These are phyloP conservation scores for Sapayoa aenigma DNA, from an alignment of 2,113 vertebrate genomes.

Conservation along the genomic window DNA sequence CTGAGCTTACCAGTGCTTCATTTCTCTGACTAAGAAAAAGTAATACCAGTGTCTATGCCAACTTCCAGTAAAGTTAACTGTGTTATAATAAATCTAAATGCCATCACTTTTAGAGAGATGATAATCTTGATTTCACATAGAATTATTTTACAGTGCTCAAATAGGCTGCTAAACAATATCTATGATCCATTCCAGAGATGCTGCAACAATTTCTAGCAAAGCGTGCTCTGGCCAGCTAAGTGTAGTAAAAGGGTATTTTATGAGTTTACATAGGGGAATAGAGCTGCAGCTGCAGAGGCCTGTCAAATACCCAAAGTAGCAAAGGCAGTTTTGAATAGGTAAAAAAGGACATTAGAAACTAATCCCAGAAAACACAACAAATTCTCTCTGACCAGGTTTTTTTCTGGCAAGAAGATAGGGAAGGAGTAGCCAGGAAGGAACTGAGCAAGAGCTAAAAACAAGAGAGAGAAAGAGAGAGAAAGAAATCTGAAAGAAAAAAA, in stretches of 20 bases:
- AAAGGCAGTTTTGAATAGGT: not conserved
- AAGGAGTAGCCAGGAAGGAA: conserved; percentile 1
- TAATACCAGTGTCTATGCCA: not conserved
- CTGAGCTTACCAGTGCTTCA: not conserved
- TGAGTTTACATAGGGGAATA: not conserved
- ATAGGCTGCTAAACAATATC: not conserved
- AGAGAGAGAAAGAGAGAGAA: not conserved
- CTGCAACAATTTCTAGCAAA: not conserved
- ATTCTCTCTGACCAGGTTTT: not conserved
- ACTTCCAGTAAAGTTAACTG: not conserved
- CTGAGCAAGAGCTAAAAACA: not conserved
- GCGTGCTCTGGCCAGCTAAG: not conserved
- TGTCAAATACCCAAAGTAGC: not conserved
- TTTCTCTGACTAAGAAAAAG: not conserved
- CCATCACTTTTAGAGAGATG: not conserved
- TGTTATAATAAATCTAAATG: not conserved
- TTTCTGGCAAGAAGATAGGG: not conserved
- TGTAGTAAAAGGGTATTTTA: not conserved
- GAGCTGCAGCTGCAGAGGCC: not conserved
- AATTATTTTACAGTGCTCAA: not conserved
- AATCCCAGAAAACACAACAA: not conserved
- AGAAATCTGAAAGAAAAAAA: not conserved
- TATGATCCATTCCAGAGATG: not conserved
- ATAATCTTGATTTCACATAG: not conserved
- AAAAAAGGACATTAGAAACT: not conserved